Percentiles rank a stretch among this genome's conserved stretches.
Conservation (phyloP, 2,888 invertebrate genomes). For the Archaeoteleia sp. region DNA sequence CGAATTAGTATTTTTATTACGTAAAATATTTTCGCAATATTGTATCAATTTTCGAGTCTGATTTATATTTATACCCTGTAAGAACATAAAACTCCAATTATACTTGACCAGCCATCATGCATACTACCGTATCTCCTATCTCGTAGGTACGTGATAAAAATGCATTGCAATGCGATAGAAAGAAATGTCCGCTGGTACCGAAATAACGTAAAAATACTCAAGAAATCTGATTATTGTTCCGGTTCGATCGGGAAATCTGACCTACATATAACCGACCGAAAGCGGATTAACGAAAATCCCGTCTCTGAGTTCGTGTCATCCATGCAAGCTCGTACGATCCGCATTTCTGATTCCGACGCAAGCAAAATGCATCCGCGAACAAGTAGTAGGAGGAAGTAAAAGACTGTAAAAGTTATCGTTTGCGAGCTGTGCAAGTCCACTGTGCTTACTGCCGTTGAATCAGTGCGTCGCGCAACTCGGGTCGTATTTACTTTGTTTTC, state of each 20-base stretch:
- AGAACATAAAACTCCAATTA: no score
- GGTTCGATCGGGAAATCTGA: conserved; percentile 30
- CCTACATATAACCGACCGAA: conserved; percentile 27
- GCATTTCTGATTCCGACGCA: conserved; percentile 14
- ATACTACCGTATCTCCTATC: no score
- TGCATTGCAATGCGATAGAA: conserved; percentile 4
- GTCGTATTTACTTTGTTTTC: conserved; percentile 19
- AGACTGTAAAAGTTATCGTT: conserved; percentile 21
- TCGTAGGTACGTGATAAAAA: conserved; percentile 8
- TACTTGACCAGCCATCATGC: no score
- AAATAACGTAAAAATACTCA: conserved; percentile 8
- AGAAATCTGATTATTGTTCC: conserved; percentile 26
- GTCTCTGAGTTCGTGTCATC: conserved; percentile 6
- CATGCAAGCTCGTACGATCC: conserved; percentile 17
- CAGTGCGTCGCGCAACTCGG: conserved; percentile 6
- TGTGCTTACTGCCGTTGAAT: conserved; percentile 11
- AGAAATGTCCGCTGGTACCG: conserved; percentile 13
- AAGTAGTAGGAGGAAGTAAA: conserved; percentile 2
- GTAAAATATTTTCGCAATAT: no score
- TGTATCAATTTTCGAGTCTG: no score
- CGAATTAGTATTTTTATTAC: no score
- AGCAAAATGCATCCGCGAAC: conserved; percentile 8
- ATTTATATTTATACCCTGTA: no score
- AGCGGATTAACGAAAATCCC: conserved; percentile 25
- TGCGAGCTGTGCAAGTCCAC: conserved; percentile 14